Conservation (phyloP, 2,888 invertebrate genomes). For the Prenolepis imparis region DNA sequence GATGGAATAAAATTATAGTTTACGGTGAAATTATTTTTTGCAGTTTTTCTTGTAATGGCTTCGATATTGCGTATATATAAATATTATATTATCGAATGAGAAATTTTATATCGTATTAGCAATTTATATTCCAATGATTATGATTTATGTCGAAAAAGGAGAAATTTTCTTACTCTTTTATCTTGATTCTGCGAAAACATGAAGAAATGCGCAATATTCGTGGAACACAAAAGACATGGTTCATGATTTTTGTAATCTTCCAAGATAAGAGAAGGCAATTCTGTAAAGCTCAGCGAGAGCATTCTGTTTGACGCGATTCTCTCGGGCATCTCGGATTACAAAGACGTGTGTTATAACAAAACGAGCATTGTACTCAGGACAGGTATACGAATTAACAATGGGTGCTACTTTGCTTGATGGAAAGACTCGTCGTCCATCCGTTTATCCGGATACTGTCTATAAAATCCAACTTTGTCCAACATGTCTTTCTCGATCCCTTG, state of each 20-base stretch:
- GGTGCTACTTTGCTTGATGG: constrained; percentile 11
- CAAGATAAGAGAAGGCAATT: neutral
- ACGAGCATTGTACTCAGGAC: neutral
- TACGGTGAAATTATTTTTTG: neutral
- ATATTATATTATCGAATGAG: neutral
- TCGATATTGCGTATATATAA: neutral
- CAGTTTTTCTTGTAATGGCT: neutral
- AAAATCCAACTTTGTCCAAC: neutral
- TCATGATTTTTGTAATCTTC: constrained; percentile 15
- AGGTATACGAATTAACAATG: constrained; percentile 29
- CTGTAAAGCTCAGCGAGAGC: neutral
- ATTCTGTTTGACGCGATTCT: constrained; percentile 11
- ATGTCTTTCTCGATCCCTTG: neutral
- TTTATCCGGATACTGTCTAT: neutral
- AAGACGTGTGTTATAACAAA: constrained; percentile 14
- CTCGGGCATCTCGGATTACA: neutral
- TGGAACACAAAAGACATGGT: neutral
- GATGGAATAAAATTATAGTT: neutral
- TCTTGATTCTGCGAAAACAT: neutral
- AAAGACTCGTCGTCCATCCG: neutral
- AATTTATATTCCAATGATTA: neutral
- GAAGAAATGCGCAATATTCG: neutral
- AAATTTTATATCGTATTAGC: neutral
- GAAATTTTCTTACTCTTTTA: neutral
- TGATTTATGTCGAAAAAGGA: neutral